Base-by-base conservation (phyloP, 2,797 vertebrate species). In the Gouania willdenowi region DNA sequence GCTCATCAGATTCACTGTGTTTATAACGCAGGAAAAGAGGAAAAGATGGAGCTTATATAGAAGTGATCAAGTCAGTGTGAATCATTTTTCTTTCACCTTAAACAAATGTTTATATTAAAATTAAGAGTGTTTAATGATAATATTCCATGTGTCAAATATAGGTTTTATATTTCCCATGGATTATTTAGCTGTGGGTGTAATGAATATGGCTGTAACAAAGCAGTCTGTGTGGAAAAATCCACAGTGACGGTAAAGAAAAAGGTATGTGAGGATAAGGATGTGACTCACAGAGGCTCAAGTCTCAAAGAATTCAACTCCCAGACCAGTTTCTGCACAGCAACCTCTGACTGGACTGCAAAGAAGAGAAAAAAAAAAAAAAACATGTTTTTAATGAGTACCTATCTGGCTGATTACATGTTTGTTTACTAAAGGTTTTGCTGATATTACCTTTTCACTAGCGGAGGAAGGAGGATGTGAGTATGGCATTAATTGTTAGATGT, bases 201-300 rank as follows among this genome's bases (percentile, higher is more conserved):
- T 28, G 3, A 11, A 9, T 17, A 4, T 23, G 6, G 17, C 27
- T 1, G n/a, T 17, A 4, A 26, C 2, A 17, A 15, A 38, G 29
- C 16, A 3, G 47, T 45, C 31, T 15, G 12, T 21, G 17, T 13
- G n/a, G 14, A 29, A 19, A 19, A 32, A 0, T 1, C 2, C 7
- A 22, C 0, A 7, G 2, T 5, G 3, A 1, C 12, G 7, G 1
- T 25, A 14, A 26, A 5, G 2, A 25, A 3, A 25, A 27, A 11
- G 33, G 12, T 42, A 32, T 31, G 6, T 29, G 1, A 28, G 2
- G 13, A 14, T 14, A 17, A 17, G 15, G 23, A 32, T 26, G 38
- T 29, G 29, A 92, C 91, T 92, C 78, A 94, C 92, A 12, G 91
- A 94, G 42, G 93, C 91, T 15, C 91, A 78, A 73, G 94, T 94